Base-by-base conservation (phyloP, 2,888 invertebrate genomes). In the Rhagonycha fulva region DNA sequence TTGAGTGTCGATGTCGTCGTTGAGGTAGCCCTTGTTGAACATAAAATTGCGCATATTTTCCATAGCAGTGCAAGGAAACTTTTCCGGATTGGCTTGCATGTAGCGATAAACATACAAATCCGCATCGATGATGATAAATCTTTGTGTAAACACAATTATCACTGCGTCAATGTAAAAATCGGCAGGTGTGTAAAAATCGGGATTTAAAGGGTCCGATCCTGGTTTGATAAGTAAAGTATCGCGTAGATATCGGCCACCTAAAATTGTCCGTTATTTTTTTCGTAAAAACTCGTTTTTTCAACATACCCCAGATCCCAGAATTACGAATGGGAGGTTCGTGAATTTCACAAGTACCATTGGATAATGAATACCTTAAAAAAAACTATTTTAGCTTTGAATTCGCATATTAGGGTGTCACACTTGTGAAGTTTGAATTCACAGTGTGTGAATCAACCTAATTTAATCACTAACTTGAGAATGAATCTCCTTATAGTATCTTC, bases 91-190 rank as follows among this genome's bases (percentile, higher is more conserved):
- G 28, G 92, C 91, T 82, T 91, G 90, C 90, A 94, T 93, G 85
- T 94, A 94, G n/a, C 92, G 90, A 85, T 93, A 94, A 28, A 96
- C 96, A 84, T 91, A 94, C 28, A 93, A 88, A 87, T 96, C 96
- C 72, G 94, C 94, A 0, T 94, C 94, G 32, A 90, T 92, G 80
- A 97, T 93, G 80, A 91, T 88, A 86, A 97, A 96, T 62, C 94
- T 91, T 86, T 94, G 94, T 80, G 92, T 91, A 86, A 93, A 94
- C 3, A 95, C 91, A 1, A 92, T 92, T 62, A 96, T 89, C 76
- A 90, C 89, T 0, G 93, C 93, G 9, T 96, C 96, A 78, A 96
- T 93, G 84, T 90, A 93, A 85, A 97, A 94, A 88, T 94, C 95
- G 32, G 91, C 91, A 0, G 96, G 94, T 0, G 93, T 93, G 83